Conservation (phyloP, 2,888 invertebrate genomes). For the Chydorus sphaericus region DNA sequence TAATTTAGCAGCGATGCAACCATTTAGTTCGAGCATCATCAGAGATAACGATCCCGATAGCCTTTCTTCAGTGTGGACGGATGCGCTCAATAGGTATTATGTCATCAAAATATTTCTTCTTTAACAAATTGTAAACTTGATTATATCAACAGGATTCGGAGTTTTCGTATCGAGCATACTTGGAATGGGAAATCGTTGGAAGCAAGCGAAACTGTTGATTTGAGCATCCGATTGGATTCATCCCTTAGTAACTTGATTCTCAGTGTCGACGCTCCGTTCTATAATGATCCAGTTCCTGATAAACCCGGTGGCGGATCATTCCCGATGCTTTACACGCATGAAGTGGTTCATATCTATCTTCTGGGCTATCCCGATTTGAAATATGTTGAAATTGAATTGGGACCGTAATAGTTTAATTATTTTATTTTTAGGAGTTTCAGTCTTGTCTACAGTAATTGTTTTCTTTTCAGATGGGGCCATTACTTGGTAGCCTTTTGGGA, state of each 20-base stretch:
- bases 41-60: background rate
- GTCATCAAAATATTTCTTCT: background rate
- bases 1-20: background rate
- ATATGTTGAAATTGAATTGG: background rate
- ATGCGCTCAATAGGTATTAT: background rate
- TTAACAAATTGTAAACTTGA: no score
- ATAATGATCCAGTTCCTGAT: background rate
- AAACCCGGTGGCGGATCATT: background rate
- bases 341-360: background rate
- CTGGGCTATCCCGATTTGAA: background rate
- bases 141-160: background rate
- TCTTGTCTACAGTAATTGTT: background rate
- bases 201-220: background rate
- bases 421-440: background rate
- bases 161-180: background rate
- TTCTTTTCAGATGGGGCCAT: background rate
- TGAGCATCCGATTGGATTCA: background rate
- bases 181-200: background rate
- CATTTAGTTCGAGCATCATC: background rate
- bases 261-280: background rate
- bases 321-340: background rate
- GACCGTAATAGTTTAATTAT: background rate
- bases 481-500: background rate
- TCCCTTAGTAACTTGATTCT: background rate
- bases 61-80: background rate